Evolutionary conservation across 2,888 invertebrate genomes (phyloP), one percentile per base, ranked within the genome.

Genomic region (Chrysina gloriosa): DNA sequence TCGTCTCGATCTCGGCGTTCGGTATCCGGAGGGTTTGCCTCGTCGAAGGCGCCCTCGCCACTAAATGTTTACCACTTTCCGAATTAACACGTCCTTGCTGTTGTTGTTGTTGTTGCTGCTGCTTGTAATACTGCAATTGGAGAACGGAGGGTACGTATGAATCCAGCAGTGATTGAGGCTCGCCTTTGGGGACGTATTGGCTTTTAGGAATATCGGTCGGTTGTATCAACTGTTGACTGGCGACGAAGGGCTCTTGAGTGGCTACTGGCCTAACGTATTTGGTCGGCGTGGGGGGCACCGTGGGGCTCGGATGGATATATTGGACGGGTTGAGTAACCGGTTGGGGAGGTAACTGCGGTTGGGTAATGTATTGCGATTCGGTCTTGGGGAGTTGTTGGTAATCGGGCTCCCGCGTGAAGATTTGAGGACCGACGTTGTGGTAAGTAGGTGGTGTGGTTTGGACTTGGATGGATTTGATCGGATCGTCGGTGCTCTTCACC

Each of bases 151-250:
- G 86, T 3, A 86, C 79, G 69, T 86, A 86, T 4, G 86, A 84
- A 69, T 86, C 86, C 42, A 86, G 76, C 19, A 86, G 75, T n/a
- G 85, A 85, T 73, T 83, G 84, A 0, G 85, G 84, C 64, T 81
- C 77, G 14, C 81, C 71, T 69, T 76, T 75, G 19, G 68, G 56
- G 3, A 14, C 42, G 23, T 45, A 68, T 19, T 63, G 68, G 9
- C n/a, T 52, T 45, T 67, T 70, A 23, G 29, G 31, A 2, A 65
- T 7, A 29, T 48, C 48, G 5, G 64, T 42, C 25, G 45, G 21
- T 4, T 45, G 67, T 29, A 65, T 34, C 64, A 58, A 50, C 63
- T 65, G 48, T 48, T 67, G 65, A 6, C 52, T 52, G 16, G 69
- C 61, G 42, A 66, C 65, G 29, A 65, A 68, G 7, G 65, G 61